Conservation (phyloP, 1,140 invertebrate genomes). For the Branchinecta lindahli region DNA sequence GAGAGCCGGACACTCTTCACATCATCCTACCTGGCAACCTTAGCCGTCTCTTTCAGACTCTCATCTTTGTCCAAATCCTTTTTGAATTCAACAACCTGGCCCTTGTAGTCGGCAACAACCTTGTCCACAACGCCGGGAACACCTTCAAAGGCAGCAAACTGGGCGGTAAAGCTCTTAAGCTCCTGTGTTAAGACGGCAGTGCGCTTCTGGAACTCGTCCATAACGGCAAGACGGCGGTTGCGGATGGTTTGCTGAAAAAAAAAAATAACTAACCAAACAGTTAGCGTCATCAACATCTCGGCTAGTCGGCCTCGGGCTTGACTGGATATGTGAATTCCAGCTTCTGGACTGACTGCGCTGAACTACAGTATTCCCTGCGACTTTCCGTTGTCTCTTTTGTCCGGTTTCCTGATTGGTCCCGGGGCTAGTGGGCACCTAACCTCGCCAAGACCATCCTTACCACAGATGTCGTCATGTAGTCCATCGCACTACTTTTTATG, state of each 20-base stretch:
- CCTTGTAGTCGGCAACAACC: conserved; percentile 14
- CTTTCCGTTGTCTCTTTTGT: too few species aligned
- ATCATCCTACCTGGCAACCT: neutral
- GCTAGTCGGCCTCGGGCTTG: too few species aligned
- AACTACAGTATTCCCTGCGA: too few species aligned
- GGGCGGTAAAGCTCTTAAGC: neutral
- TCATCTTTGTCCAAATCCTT: conserved; percentile 16
- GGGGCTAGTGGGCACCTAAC: too few species aligned
- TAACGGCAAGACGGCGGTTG: neutral
- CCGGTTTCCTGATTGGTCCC: too few species aligned
- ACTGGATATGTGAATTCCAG: too few species aligned
- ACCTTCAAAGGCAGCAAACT: conserved; percentile 19
- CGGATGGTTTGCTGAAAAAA: neutral
- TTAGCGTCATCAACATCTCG: too few species aligned
- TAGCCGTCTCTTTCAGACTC: conserved; percentile 13
- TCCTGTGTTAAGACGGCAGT: neutral
- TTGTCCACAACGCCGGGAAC: conserved; percentile 10
- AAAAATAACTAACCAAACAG: neutral
- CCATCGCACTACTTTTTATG: too few species aligned
- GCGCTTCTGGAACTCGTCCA: neutral
- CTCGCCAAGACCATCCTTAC: too few species aligned
- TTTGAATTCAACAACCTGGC: conserved; percentile 14
- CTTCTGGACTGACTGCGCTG: too few species aligned
- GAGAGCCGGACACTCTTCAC: too few species aligned
- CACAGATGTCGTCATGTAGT: too few species aligned